Evolutionary conservation across 2,888 invertebrate genomes (phyloP).

Genomic region (Hydropsyche betteni): DNA sequence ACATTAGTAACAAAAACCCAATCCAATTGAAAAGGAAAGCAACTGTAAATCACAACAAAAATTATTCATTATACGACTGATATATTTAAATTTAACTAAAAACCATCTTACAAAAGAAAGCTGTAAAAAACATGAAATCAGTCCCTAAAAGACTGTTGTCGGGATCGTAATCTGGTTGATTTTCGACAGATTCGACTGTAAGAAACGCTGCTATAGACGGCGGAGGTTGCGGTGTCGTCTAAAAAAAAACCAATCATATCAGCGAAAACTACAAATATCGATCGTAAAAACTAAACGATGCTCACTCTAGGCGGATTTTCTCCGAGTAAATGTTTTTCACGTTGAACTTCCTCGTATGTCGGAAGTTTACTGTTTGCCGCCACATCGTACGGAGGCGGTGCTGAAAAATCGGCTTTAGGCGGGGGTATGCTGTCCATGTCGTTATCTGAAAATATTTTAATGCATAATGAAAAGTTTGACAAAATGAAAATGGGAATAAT

Average conservation of each 20-base stretch:
- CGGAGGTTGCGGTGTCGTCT: constrained; percentile 59
- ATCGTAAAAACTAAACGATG: too few relatives aligned
- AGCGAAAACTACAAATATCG: background rate
- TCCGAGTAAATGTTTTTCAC: constrained; percentile 83
- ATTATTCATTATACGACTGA: background rate
- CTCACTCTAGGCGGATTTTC: constrained; percentile 66
- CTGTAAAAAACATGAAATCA: constrained; percentile 92
- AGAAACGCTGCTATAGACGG: constrained; percentile 75
- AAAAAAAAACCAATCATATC: constrained; percentile 37
- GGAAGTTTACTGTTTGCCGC: constrained; percentile 83
- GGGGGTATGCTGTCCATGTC: constrained; percentile 75
- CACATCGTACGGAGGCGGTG: constrained; percentile 89
- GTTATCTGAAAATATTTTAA: constrained; percentile 40
- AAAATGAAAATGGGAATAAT: background rate
- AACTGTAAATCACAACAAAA: constrained; percentile 66
- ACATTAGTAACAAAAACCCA: constrained; percentile 90
- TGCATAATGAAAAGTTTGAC: background rate
- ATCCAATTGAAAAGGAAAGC: constrained; percentile 97
- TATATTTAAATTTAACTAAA: background rate
- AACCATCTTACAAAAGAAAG: constrained; percentile 77
- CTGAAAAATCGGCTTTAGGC: constrained; percentile 84
- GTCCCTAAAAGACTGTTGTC: constrained; percentile 88
- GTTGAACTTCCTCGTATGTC: constrained; percentile 91
- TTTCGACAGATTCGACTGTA: constrained; percentile 76
- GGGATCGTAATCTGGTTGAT: constrained; percentile 72